These are phyloP conservation scores for Drosophila setosimentum DNA, from an alignment of 2,888 invertebrate species.

Conservation along the genomic window DNA sequence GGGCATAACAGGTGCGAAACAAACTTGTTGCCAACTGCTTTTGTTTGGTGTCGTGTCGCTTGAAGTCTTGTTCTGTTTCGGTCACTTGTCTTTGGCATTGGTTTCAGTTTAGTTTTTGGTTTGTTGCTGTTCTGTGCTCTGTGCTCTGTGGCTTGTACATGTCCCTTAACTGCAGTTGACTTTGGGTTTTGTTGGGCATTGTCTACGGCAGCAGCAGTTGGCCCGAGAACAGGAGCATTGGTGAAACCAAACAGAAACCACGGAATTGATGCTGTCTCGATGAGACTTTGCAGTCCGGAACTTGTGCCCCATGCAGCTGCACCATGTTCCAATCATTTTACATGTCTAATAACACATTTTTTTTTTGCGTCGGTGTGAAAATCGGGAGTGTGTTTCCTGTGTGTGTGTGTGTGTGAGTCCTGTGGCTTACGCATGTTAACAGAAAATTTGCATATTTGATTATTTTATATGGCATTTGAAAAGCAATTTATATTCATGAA, in stretches of 20 bases:
- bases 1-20: slow-evolving; percentile 12
- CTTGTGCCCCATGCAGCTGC: slow-evolving; percentile 18
- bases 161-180: slow-evolving; percentile 61
- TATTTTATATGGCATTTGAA: slow-evolving; percentile 72
- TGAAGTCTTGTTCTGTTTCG: slow-evolving; percentile 37
- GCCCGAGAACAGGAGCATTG: slow-evolving; percentile 24
- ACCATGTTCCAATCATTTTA: slow-evolving; percentile 35
- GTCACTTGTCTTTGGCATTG: slow-evolving; percentile 38
- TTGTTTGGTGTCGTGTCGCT: slow-evolving; percentile 5
- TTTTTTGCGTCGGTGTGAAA: slow-evolving; percentile 31
- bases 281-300: slow-evolving; percentile 5
- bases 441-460: slow-evolving; percentile 74
- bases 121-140: slow-evolving; percentile 16
- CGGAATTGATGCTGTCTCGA: slow-evolving; percentile 10
- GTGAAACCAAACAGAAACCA: slow-evolving; percentile 27
- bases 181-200: slow-evolving; percentile 43
- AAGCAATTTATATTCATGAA: slow-evolving; percentile 78
- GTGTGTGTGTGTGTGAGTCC: slow-evolving; percentile 16
- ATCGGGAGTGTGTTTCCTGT: slow-evolving; percentile 16
- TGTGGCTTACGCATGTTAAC: slow-evolving; percentile 16
- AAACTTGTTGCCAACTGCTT: not conserved
- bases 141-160: slow-evolving; percentile 46
- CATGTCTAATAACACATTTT: slow-evolving; percentile 60
- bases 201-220: slow-evolving; percentile 42
- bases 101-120: slow-evolving; percentile 11